phyloP scores from a whole-genome alignment of 2,797 vertebrate species.

The Sylvia borin region DNA sequence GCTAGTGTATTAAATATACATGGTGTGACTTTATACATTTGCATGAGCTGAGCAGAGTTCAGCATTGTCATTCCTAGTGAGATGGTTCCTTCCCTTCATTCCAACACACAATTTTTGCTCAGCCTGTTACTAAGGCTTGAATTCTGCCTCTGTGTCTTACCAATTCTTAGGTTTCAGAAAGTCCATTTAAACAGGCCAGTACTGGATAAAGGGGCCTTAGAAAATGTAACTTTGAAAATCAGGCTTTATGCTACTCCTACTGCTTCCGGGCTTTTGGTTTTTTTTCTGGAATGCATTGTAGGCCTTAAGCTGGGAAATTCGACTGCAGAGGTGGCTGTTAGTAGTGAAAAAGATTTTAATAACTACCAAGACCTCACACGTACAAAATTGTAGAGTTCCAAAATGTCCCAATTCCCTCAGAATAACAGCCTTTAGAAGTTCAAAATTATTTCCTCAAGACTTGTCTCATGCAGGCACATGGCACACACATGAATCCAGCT shows the following conservation, averaged over 20 bases:
- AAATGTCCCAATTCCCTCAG: background rate
- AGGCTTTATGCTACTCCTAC: background rate
- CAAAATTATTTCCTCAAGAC: background rate
- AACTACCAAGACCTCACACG: background rate
- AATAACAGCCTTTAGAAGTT: background rate
- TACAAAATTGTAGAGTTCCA: background rate
- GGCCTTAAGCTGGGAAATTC: background rate
- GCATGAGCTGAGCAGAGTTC: background rate
- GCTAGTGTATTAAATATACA: slow-evolving; percentile 77
- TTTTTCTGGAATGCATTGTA: background rate
- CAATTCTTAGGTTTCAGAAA: background rate
- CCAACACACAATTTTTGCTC: background rate
- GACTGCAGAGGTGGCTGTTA: background rate
- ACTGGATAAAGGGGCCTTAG: background rate
- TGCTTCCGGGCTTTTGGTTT: background rate
- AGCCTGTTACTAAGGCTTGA: background rate
- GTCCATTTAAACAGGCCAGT: background rate
- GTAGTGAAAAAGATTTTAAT: background rate
- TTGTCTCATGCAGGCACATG: background rate
- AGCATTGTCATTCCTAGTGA: background rate
- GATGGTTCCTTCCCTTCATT: background rate
- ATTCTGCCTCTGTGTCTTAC: background rate
- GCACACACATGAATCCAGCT: background rate
- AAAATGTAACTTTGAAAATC: background rate
- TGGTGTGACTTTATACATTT: slow-evolving; percentile 44